Evolutionary conservation across 2,797 vertebrate genomes (phyloP), one percentile per base, ranked within the genome.

Genomic region (Tokudaia muenninki): DNA sequence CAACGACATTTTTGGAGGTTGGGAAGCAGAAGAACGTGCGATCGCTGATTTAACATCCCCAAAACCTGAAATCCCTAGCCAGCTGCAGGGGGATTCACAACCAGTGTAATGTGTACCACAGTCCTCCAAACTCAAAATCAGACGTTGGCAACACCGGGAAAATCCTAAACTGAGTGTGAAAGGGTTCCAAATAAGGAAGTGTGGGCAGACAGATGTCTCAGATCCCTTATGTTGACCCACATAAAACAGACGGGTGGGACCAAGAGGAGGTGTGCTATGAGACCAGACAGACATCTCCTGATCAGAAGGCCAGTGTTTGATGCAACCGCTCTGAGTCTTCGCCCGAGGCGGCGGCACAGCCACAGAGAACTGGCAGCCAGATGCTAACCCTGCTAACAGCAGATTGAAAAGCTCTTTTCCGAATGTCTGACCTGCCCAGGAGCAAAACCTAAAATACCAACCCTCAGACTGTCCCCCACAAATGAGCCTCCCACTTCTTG

Each of bases 111-210:
- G 83, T 74, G 55, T 17, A 87, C 67, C 52, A 80, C 37, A 88
- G 81, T 87, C 37, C 26, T 91, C 78, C 70, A 63, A 72, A 83
- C 0, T 52, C 83, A 86, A 86, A 14, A 84, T 92, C 92, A 94
- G 82, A 95, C 86, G 87, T 41, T 82, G 92, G 86, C 75, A 93
- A 63, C 59, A 79, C 24, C 26, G 31, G 91, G 70, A 94, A 96
- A 92, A 79, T 57, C 67, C 47, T 37, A 79, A 94, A 61, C 3
- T 6, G 47, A 26, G 9, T 50, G 70, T 67, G 83, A 91, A 94
- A 41, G 1, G 31, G 6, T 61, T 83, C 63, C 77, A 78, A 90
- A 80, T 74, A 92, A 94, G 86, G 47, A 91, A 44, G 19, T 55
- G 31, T 74, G 47, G 74, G 77, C 82, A 94, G 52, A 84, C 37